These are phyloP conservation scores for Alloplasta piceator DNA, from an alignment of 2,888 invertebrate genomes.

Conservation along the genomic window DNA sequence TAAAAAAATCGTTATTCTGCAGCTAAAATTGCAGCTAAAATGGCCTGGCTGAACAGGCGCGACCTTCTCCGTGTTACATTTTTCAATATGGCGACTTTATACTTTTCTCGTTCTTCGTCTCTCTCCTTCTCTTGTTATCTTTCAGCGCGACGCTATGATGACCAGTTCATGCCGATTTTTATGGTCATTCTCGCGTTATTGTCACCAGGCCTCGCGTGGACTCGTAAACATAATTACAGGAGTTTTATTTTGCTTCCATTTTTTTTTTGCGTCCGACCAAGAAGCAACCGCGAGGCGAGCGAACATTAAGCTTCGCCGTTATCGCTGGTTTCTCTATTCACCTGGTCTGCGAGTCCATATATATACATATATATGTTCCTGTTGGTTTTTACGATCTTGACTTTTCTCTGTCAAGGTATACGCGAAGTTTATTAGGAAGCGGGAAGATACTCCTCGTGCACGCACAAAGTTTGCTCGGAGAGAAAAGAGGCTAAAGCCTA, in stretches of 20 bases:
- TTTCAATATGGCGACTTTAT: constrained; percentile 18
- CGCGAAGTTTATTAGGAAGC: constrained; percentile 74
- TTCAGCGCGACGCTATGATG: neutral
- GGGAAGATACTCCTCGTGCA: constrained; percentile 61
- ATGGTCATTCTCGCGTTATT: constrained; percentile 71
- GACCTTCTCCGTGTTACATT: constrained; percentile 48
- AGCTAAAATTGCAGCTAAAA: neutral
- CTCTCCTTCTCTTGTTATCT: neutral
- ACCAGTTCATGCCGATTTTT: constrained; percentile 62
- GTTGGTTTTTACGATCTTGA: constrained; percentile 76
- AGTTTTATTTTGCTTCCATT: constrained; percentile 57
- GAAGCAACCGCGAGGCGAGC: constrained; percentile 22
- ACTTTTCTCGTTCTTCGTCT: neutral
- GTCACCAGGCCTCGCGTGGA: constrained; percentile 69
- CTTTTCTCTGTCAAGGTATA: constrained; percentile 73
- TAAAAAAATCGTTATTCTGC: neutral
- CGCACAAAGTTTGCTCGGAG: constrained; percentile 39
- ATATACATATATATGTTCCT: constrained; percentile 56
- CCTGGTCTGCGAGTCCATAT: neutral
- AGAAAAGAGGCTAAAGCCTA: constrained; percentile 21
- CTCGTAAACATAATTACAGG: constrained; percentile 78
- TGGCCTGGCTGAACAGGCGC: constrained; percentile 8
- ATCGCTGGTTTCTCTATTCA: neutral
- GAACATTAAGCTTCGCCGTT: neutral
- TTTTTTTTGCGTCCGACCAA: constrained; percentile 52